Percentiles rank a stretch among this genome's conserved stretches.
Conservation (phyloP, 2,888 invertebrate genomes). For the Sarcophaga carnaria region DNA sequence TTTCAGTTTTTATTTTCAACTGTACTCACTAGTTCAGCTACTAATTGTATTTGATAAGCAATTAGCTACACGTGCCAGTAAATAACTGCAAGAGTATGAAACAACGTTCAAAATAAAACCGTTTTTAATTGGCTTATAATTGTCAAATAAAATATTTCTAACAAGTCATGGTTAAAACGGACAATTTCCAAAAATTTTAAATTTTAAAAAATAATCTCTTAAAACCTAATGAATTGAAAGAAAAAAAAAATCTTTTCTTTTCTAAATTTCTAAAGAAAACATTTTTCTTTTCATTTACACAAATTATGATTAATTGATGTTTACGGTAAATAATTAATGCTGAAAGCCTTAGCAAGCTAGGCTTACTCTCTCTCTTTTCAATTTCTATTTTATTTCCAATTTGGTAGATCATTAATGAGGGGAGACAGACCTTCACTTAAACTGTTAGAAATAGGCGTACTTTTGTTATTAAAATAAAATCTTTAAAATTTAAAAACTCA, state of each 20-base stretch:
- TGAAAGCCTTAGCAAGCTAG: neutral
- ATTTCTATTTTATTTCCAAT: too few relatives aligned
- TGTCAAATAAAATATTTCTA: neutral
- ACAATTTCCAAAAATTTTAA: too few relatives aligned
- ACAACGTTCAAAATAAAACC: neutral
- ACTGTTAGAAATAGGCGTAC: constrained; percentile 54
- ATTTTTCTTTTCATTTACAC: constrained; percentile 6
- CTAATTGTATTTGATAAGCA: neutral
- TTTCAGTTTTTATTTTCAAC: neutral
- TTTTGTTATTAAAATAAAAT: constrained; percentile 13
- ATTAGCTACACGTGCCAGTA: neutral
- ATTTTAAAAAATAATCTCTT: too few relatives aligned
- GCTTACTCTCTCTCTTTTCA: too few relatives aligned
- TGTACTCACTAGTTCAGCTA: constrained; percentile 4
- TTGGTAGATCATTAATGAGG: too few relatives aligned
- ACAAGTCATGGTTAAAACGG: neutral
- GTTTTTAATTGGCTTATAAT: neutral
- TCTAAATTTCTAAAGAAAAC: neutral
- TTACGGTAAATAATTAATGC: constrained; percentile 6
- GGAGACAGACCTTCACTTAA: neutral
- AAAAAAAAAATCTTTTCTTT: too few relatives aligned
- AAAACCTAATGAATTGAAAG: too few relatives aligned
- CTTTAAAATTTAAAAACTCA: constrained; percentile 43
- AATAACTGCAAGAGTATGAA: neutral
- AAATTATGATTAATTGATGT: constrained; percentile 57